phyloP scores from a whole-genome alignment of 1,140 invertebrate genomes.

The Pararge aegeria region DNA sequence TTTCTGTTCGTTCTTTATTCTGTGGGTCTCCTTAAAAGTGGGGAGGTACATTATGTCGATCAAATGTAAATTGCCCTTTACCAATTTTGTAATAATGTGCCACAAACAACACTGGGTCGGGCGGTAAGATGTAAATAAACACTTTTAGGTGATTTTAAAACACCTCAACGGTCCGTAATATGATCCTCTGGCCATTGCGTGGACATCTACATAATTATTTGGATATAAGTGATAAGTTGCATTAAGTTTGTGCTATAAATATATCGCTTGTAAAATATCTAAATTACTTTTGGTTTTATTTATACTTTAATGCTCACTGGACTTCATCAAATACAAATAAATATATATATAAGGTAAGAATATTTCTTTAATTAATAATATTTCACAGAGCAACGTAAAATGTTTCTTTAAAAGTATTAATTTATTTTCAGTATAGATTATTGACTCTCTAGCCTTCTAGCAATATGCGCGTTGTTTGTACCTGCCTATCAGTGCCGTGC shows the following conservation, averaged over 20 bases:
- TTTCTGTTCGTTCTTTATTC: too few species aligned
- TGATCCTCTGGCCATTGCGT: slow-evolving; percentile 24
- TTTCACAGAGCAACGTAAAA: too few species aligned
- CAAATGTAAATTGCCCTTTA: slow-evolving; percentile 14
- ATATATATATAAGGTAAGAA: too few species aligned
- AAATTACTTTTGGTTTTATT: not conserved
- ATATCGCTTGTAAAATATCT: not conserved
- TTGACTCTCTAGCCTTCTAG: too few species aligned
- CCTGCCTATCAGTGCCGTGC: too few species aligned
- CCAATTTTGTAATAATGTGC: slow-evolving; percentile 14
- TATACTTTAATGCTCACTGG: too few species aligned
- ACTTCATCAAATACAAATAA: too few species aligned
- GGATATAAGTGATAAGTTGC: slow-evolving; percentile 18
- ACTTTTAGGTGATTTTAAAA: slow-evolving; percentile 26
- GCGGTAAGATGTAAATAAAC: slow-evolving; percentile 23
- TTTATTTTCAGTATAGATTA: too few species aligned
- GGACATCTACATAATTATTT: slow-evolving; percentile 16
- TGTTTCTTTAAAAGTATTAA: too few species aligned
- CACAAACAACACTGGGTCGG: slow-evolving; percentile 16
- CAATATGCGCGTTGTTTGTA: too few species aligned
- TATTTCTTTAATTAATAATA: too few species aligned
- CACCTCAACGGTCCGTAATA: slow-evolving; percentile 23
- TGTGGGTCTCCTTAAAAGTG: slow-evolving; percentile 3
- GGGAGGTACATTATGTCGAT: slow-evolving; percentile 1
- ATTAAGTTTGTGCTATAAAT: slow-evolving; percentile 14